phyloP scores from a whole-genome alignment of 2,888 invertebrate species.

The Agonopterix arenella region DNA sequence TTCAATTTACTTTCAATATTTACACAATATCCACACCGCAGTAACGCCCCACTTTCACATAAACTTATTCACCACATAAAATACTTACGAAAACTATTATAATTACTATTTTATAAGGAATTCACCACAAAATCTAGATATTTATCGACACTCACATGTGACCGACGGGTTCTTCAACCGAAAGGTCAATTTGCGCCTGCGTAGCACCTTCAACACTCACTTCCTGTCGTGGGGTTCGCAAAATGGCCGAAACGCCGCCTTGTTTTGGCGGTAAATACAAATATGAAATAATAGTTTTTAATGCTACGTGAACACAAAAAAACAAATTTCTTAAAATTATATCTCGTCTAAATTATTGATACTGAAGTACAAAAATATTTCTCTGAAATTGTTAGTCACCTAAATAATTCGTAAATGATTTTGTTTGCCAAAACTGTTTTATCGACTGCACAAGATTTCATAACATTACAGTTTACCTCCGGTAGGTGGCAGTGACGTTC shows the following conservation, averaged over 20 bases:
- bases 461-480: too few relatives aligned
- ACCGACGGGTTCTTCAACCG: slow-evolving; percentile 92
- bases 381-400: too few relatives aligned
- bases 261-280: slow-evolving; percentile 51
- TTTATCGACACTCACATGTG: slow-evolving; percentile 90
- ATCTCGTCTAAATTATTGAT: too few relatives aligned
- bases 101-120: slow-evolving; percentile 55
- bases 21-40: slow-evolving; percentile 63
- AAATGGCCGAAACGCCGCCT: slow-evolving; percentile 52
- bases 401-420: background rate
- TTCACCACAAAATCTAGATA: slow-evolving; percentile 73
- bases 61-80: slow-evolving; percentile 60
- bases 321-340: too few relatives aligned
- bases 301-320: too few relatives aligned
- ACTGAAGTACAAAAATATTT: too few relatives aligned
- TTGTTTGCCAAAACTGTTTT: background rate
- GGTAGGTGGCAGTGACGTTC: too few relatives aligned
- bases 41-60: slow-evolving; percentile 47
- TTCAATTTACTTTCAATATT: slow-evolving; percentile 48
- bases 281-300: slow-evolving; percentile 9
- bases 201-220: slow-evolving; percentile 78
- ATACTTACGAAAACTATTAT: slow-evolving; percentile 72
- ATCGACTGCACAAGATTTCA: slow-evolving; percentile 1
- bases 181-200: slow-evolving; percentile 86
- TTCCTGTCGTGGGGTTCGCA: slow-evolving; percentile 75